phyloP scores from a whole-genome alignment of 2,888 invertebrate species.

The Cantharis flavilabris region DNA sequence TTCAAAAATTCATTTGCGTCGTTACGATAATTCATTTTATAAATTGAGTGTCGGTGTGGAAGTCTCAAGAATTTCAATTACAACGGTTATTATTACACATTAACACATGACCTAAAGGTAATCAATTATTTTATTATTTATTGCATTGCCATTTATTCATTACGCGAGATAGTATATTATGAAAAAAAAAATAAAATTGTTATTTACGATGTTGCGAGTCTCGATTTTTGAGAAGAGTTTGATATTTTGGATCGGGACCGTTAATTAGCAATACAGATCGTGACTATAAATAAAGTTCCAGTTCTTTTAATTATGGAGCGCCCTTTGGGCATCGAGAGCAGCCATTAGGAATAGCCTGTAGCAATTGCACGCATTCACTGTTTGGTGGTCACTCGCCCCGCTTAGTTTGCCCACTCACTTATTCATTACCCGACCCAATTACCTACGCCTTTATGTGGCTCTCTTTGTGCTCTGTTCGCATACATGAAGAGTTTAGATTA shows the following conservation, averaged over 20 bases:
- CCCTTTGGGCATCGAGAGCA: constrained; percentile 46
- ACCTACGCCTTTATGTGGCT: constrained; percentile 45
- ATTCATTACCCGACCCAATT: constrained; percentile 49
- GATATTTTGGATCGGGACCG: constrained; percentile 53
- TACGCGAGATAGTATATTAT: background rate
- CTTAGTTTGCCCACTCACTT: constrained; percentile 37
- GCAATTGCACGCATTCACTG: constrained; percentile 37
- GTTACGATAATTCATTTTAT: background rate
- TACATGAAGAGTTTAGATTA: constrained; percentile 32
- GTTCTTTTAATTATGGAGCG: constrained; percentile 54
- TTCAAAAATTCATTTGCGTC: background rate
- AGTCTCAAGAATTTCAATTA: background rate
- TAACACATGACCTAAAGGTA: background rate
- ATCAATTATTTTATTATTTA: background rate
- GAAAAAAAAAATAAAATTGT: background rate
- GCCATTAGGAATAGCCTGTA: constrained; percentile 44
- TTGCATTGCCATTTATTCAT: background rate
- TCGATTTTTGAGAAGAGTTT: constrained; percentile 38
- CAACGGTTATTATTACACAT: background rate
- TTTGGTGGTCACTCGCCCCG: constrained; percentile 34
- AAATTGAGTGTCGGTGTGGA: background rate
- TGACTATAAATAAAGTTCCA: constrained; percentile 57
- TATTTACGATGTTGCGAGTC: background rate
- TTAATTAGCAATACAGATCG: constrained; percentile 58
- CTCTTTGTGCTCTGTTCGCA: constrained; percentile 39